phyloP scores from a whole-genome alignment of 1,140 invertebrate genomes.

The Macrobrachium rosenbergii region DNA sequence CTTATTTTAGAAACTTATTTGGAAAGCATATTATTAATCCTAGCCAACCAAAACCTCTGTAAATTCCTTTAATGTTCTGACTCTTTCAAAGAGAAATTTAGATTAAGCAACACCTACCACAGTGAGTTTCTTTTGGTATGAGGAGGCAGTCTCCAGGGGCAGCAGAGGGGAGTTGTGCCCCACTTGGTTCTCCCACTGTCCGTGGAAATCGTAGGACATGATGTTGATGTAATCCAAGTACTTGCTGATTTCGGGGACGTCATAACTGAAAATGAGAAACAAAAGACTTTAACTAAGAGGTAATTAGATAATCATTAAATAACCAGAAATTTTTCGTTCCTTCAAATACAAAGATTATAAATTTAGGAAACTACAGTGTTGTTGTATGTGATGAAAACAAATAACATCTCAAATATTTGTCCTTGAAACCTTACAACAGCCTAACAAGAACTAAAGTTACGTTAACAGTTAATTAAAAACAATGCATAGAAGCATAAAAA shows the following conservation, averaged over 20 bases:
- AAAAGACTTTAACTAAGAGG: not conserved
- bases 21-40: no score
- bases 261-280: slow-evolving; percentile 76
- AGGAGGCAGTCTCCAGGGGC: slow-evolving; percentile 88
- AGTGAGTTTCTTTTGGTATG: slow-evolving; percentile 91
- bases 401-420: no score
- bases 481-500: not conserved
- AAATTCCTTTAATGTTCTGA: no score
- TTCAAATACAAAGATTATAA: not conserved
- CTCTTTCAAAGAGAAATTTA: no score
- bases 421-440: no score
- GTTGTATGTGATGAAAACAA: no score
- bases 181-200: slow-evolving; percentile 91
- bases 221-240: slow-evolving; percentile 94
- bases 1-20: no score
- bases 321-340: not conserved
- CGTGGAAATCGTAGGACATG: slow-evolving; percentile 96
- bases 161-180: slow-evolving; percentile 93
- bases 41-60: no score
- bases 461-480: no score
- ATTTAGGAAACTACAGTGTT: no score
- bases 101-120: slow-evolving; percentile 75
- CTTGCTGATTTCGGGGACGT: slow-evolving; percentile 93
- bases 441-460: no score
- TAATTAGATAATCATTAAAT: not conserved